These are phyloP conservation scores for Clinocottus analis DNA, from an alignment of 2,113 vertebrate genomes.

Conservation along the genomic window DNA sequence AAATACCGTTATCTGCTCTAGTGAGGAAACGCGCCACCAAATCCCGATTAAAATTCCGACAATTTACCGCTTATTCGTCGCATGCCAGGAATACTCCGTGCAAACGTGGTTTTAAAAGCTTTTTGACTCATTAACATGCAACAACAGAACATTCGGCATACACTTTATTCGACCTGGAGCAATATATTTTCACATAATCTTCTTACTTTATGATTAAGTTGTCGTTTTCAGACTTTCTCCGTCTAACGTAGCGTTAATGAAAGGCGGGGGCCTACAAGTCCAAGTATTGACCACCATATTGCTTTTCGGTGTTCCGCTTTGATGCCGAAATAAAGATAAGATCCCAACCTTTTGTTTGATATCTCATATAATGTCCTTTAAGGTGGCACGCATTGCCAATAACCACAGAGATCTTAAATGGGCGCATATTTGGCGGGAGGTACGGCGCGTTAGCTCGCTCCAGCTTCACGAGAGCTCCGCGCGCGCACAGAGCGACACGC, in stretches of 20 bases:
- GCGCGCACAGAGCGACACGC: neutral
- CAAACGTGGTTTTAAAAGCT: too few species aligned
- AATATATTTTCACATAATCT: neutral
- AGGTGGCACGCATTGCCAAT: neutral
- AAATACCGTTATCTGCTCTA: neutral
- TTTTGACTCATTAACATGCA: rapidly evolving
- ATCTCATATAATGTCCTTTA: neutral
- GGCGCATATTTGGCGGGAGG: rapidly evolving
- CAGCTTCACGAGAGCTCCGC: too few species aligned
- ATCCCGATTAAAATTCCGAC: neutral
- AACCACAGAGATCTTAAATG: neutral
- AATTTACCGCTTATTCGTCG: neutral
- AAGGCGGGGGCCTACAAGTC: neutral
- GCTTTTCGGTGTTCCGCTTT: neutral
- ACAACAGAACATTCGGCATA: neutral
- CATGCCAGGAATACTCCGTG: rapidly evolving
- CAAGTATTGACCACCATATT: neutral
- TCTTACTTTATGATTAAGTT: too few species aligned
- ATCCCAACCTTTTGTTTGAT: neutral
- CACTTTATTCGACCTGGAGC: neutral
- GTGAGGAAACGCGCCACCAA: neutral
- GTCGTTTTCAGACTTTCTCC: neutral
- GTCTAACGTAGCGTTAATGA: neutral
- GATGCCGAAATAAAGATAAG: neutral
- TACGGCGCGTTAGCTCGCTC: neutral